A percentile compares a stretch with the other conserved stretches of the same genome.
These are phyloP conservation scores for Macheiramphus alcinus DNA, from an alignment of 2,113 vertebrate genomes.

Conservation along the genomic window DNA sequence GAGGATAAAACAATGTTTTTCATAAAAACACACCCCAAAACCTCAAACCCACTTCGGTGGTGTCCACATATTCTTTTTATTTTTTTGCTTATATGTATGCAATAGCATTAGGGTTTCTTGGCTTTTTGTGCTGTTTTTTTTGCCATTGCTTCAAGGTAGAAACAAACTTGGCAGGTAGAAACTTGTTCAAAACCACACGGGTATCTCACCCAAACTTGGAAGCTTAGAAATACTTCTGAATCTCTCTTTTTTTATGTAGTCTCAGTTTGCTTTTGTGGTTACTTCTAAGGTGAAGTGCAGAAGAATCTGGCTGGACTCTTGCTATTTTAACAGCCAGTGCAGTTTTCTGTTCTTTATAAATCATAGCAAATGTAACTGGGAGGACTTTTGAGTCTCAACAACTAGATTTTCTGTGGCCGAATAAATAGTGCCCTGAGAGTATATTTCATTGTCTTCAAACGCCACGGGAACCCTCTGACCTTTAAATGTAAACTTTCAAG, in stretches of 20 bases:
- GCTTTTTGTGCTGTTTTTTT: not conserved
- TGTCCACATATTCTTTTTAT: not conserved
- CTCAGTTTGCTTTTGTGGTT: not conserved
- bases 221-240: not conserved
- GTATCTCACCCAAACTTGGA: not conserved
- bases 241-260: not conserved
- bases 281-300: not conserved
- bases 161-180: not conserved
- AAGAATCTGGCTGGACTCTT: not conserved
- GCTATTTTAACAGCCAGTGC: not conserved
- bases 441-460: conserved; percentile 12
- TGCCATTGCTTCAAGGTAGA: not conserved
- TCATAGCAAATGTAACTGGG: not conserved
- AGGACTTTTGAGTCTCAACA: not conserved
- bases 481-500: conserved; percentile 29
- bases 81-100: not conserved
- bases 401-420: not conserved
- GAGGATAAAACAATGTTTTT: not conserved
- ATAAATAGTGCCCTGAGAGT: not conserved
- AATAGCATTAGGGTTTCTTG: not conserved
- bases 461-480: not conserved
- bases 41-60: not conserved
- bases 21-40: not conserved
- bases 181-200: rapidly evolving
- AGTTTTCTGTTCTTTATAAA: not conserved